Base-by-base conservation (phyloP, 2,888 invertebrate genomes). In the Melieria picta region DNA sequence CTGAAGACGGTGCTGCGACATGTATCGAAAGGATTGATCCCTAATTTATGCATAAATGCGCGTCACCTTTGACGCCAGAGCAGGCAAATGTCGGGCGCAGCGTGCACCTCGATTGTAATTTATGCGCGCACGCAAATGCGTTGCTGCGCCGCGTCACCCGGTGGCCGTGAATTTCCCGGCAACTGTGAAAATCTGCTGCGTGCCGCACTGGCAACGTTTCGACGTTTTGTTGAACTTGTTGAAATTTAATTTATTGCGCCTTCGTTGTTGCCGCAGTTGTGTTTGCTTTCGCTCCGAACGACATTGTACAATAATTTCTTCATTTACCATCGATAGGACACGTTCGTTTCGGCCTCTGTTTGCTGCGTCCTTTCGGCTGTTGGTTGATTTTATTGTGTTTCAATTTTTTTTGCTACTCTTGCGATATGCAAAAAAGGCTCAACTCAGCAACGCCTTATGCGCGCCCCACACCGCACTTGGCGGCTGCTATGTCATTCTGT, bases 1-100 rank as follows among this genome's bases (percentile, higher is more conserved):
- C 30, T 30, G 30, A 30, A 30, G 30, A 30, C 30, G 30, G 30
- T 30, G 16, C 80, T 82, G 65, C 65, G 47, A 61, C 58, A 61
- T 50, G 48, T 43, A 11, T 55, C 72, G 72, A 76, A 77, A 76
- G 76, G 78, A 85, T 86, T 85, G 85, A 86, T 85, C 84, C 81
- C 83, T 86, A 86, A 85, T 85, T 85, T 85, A 86, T 86, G 85
- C 85, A 86, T 78, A 81, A 83, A 82, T 80, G 80, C 78, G 76
- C 60, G 72, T 80, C 80, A 84, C 82, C 84, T 82, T 79, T 79
- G 80, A 76, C 75, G 78, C 76, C 45, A 48, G 52, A 64, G 66
- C 65, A 30, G 30, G 30, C 30, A 30, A 30, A 30, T 30, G 30
- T 30, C 30, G 30, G 57, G 65, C 55, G 72, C 61, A 65, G n/a